Evolutionary conservation across 2,113 vertebrate genomes (phyloP), one percentile per base, ranked within the genome.

Genomic region (Nibea coibor): DNA sequence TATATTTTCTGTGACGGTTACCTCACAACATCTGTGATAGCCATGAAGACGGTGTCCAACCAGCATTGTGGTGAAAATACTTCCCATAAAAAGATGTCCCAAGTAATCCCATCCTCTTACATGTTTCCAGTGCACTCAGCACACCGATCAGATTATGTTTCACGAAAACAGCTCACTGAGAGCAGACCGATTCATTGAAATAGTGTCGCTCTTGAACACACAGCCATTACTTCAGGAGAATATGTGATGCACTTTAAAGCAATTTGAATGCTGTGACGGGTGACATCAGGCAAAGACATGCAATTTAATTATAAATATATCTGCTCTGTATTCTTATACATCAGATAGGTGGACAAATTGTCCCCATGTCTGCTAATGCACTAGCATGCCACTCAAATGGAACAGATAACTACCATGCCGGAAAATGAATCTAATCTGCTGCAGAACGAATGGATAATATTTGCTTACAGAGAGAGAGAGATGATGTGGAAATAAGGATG

Each of bases 371-470:
- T 58, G 42, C 58, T 43, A 45, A 64, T 19, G 50, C 58, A 8
- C 10, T 10, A 20, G 39, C 22, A 35, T 2, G 54, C 54, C 75
- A 22, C 53, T 50, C 19, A 47, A 15, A 50, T 48, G 77, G 24
- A 57, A 35, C 48, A 57, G 59, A 35, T 35, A 47, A 57, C 19
- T 47, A 39, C 28, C 43, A n/a, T 24, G 26, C n/a, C 4, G 31
- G 42, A 50, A 45, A 73, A 45, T 69, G 4, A 42, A 51, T 57
- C 58, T 57, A 47, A 76, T 56, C 73, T 72, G 62, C 53, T 12
- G 61, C 53, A 16, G 24, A 51, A 70, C 67, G 22, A 78, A 31
- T 35, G 19, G 59, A 48, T 53, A 26, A n/a, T 19, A 17, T 72
- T 61, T 43, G 5, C 15, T 54, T 72, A 12, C 8, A 78, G 19